phyloP scores from a whole-genome alignment of 92 coral and sea anemone species.

The Desmophyllum pertusum region DNA sequence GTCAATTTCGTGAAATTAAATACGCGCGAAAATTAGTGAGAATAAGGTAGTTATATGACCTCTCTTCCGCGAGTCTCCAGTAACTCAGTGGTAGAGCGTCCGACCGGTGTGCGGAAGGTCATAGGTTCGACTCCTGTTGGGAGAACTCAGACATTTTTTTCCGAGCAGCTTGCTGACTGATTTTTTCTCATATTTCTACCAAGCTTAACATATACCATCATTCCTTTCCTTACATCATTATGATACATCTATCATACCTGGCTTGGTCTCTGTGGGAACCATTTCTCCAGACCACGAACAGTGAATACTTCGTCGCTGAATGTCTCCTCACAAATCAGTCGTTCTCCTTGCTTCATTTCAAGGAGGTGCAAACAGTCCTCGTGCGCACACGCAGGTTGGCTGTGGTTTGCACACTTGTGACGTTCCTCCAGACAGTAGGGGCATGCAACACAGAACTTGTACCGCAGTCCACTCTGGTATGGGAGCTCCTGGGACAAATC shows the following conservation, averaged over 20 bases:
- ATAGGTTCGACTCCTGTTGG: no score
- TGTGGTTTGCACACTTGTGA: neutral
- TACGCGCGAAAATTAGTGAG: no score
- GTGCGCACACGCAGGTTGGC: neutral
- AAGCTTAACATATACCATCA: no score
- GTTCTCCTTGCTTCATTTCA: neutral
- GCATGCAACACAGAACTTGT: neutral
- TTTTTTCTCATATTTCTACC: no score
- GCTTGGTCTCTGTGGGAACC: neutral
- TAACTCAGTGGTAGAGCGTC: no score
- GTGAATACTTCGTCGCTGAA: neutral
- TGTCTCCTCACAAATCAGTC: neutral
- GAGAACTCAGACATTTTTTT: no score
- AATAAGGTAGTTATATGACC: no score
- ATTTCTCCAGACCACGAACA: neutral
- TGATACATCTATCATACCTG: neutral
- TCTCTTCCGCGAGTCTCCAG: no score
- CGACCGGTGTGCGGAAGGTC: no score
- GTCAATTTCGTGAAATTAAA: no score
- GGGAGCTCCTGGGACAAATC: neutral
- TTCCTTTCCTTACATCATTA: neutral
- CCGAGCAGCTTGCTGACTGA: no score
- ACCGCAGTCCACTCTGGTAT: neutral
- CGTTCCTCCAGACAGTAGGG: neutral
- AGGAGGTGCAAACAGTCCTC: neutral